phyloP scores from a whole-genome alignment of 2,797 vertebrate genomes.

The Steatocranus sp. region DNA sequence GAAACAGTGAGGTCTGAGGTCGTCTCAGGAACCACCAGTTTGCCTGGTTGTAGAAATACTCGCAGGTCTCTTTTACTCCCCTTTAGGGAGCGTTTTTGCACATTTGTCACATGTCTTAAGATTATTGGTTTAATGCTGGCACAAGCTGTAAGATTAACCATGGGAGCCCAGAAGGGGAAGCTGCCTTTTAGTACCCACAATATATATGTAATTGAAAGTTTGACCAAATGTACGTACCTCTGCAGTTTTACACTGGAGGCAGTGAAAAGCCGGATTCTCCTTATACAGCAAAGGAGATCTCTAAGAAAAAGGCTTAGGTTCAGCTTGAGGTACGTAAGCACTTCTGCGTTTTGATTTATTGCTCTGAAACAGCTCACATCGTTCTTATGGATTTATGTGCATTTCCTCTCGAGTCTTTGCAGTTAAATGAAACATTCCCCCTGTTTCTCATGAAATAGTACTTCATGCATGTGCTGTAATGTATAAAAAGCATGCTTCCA shows the following conservation, averaged over 20 bases:
- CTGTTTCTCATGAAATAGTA: background rate
- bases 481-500: background rate
- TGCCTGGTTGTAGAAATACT: constrained; percentile 26
- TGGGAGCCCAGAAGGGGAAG: constrained; percentile 44
- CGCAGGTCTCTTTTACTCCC: background rate
- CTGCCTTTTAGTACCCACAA: constrained; percentile 59
- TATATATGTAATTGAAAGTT: constrained; percentile 69
- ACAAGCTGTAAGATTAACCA: constrained; percentile 60
- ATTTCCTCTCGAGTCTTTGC: background rate
- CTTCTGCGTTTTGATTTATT: constrained; percentile 47
- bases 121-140: constrained; percentile 64
- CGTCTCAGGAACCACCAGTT: background rate
- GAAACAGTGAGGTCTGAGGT: background rate
- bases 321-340: constrained; percentile 35
- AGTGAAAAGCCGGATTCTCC: constrained; percentile 50
- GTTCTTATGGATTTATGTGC: background rate
- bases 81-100: constrained; percentile 40
- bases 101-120: constrained; percentile 53
- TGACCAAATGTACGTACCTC: constrained; percentile 52
- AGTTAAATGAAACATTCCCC: background rate
- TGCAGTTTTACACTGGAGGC: constrained; percentile 60
- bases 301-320: constrained; percentile 50
- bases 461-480: background rate
- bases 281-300: constrained; percentile 50
- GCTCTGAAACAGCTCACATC: background rate